Evolutionary conservation across 1,140 invertebrate species (phyloP), one percentile per base, ranked within the genome.

Genomic region (Idris sp.): DNA sequence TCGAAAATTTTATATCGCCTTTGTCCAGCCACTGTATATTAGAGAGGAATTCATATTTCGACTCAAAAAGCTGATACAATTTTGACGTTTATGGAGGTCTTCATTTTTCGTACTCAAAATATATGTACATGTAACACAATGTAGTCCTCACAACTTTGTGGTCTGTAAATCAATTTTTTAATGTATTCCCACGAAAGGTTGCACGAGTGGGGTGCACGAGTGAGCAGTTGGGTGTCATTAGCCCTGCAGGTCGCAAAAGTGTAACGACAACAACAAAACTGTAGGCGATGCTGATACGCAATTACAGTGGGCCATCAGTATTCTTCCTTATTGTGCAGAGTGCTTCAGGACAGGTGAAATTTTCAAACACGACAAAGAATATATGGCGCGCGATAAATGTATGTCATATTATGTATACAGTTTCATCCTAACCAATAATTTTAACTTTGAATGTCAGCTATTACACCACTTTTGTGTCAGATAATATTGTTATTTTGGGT

Each of bases 241-340:
- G 58, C 68, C 68, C 68, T 48, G 49, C 49, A 62, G 49, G 54
- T 62, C 58, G 43, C 68, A 30, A 56, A 62, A 62, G 49, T 72
- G 58, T 72, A 72, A 72, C 68, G 68, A 62, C 68, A 71, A 46
- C 48, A 62, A 71, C 67, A 61, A 71, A 71, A 71, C 67, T 56
- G 56, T 61, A 54, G 56, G 35, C 53, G 31, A 69, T 59, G 46
- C 41, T 40, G 22, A 48, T 35, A 46, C 65, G 54, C 54, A 69
- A 69, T 69, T 69, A 61, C 48, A 36, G 48, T 25, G 22, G 36
- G 18, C 35, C 54, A 59, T 61, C 38, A 25, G 46, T 54, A 54
- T 71, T 61, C 48, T 71, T 69, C 65, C 51, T 53, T 31, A n/a
- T 44, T 1, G 18, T n/a, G 67, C 40, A 48, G 26, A 61, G 46